A percentile compares a stretch with the other conserved stretches of the same genome.
phyloP scores from a whole-genome alignment of 1,140 invertebrate species.

The Cydia splendana region DNA sequence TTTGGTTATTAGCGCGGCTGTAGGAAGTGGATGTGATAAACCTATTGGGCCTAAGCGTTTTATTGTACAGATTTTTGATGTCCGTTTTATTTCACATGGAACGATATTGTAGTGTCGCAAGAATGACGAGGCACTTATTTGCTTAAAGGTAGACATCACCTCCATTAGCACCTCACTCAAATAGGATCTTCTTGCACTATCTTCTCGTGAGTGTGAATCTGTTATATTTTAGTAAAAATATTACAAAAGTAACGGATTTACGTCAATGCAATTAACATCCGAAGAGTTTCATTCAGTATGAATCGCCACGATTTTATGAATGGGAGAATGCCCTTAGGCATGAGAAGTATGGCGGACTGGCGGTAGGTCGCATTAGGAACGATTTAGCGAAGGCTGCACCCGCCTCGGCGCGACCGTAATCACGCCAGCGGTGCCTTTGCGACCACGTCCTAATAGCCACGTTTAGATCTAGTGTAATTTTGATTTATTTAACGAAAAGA shows the following conservation, averaged over 20 bases:
- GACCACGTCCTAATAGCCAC: conserved; percentile 45
- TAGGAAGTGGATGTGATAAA: conserved; percentile 78
- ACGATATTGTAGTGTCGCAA: conserved; percentile 44
- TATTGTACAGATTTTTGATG: conserved; percentile 76
- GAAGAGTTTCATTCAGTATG: conserved; percentile 52
- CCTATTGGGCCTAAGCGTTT: conserved; percentile 76
- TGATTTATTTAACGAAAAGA: conserved; percentile 70
- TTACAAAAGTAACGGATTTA: neutral
- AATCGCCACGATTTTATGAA: conserved; percentile 63
- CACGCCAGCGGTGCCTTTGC: conserved; percentile 56
- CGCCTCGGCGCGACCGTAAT: conserved; percentile 44
- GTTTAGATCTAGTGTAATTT: conserved; percentile 65
- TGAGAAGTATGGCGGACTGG: conserved; percentile 38
- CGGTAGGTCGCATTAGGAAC: conserved; percentile 37
- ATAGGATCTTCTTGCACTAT: neutral
- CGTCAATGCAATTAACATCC: conserved; percentile 53
- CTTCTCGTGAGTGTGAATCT: too few relatives aligned
- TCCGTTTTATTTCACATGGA: conserved; percentile 63
- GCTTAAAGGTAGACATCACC: conserved; percentile 43
- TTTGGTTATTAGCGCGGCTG: conserved; percentile 74
- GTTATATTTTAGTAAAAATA: too few relatives aligned
- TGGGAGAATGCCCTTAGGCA: conserved; percentile 46
- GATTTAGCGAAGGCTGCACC: conserved; percentile 37
- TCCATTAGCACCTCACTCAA: conserved; percentile 62
- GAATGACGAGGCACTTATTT: conserved; percentile 44